A percentile compares a stretch with the other conserved stretches of the same genome.
phyloP scores from a whole-genome alignment of 2,797 vertebrate species.

The Anableps anableps region DNA sequence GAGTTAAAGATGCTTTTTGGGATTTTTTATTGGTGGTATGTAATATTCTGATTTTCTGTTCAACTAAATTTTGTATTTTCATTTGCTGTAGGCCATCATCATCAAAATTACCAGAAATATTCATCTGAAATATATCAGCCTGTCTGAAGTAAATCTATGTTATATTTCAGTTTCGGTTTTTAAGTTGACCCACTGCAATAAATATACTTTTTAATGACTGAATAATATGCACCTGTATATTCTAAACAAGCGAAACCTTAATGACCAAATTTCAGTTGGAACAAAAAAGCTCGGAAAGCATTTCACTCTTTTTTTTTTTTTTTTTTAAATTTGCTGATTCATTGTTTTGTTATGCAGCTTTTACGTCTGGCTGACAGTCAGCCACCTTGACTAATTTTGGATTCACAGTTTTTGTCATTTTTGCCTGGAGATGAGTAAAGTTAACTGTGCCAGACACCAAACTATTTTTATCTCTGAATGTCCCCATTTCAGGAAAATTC shows the following conservation, averaged over 20 bases:
- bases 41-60: not conserved
- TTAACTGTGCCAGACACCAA: constrained; percentile 51
- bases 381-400: constrained; percentile 44
- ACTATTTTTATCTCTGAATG: constrained; percentile 61
- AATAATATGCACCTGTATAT: not conserved
- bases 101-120: not conserved
- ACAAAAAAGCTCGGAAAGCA: constrained; percentile 1
- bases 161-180: not conserved
- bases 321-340: constrained; percentile 27
- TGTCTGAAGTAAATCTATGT: not conserved
- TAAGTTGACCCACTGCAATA: not conserved
- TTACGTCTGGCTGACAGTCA: constrained; percentile 28
- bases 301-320: constrained; percentile 12
- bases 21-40: not conserved
- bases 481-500: constrained; percentile 49
- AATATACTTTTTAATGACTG: too few relatives aligned
- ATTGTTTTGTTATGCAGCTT: constrained; percentile 39
- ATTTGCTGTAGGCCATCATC: not conserved
- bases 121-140: not conserved
- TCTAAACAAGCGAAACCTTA: not conserved
- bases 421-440: constrained; percentile 56
- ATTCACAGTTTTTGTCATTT: constrained; percentile 34
- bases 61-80: not conserved
- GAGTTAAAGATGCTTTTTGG: not conserved
- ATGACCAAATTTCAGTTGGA: not conserved